Conservation (phyloP, 2,888 invertebrate species). For the Nemurella pictetii region DNA sequence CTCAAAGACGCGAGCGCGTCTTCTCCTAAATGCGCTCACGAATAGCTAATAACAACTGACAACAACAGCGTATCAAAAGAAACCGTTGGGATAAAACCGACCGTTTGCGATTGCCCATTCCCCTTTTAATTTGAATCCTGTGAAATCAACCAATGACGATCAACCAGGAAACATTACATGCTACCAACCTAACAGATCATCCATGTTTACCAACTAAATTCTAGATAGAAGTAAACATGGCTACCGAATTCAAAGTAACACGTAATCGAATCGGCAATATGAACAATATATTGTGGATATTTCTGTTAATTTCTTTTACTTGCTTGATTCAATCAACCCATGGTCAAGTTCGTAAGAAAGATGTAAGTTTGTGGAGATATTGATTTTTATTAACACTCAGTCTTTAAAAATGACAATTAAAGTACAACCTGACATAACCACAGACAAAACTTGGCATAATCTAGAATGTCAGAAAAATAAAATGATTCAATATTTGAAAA, state of each 20-base stretch:
- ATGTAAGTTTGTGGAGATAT: conserved; percentile 38
- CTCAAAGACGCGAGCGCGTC: no score
- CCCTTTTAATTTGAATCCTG: neutral
- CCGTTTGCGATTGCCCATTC: neutral
- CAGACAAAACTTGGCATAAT: no score
- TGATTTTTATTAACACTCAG: neutral
- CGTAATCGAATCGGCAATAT: conserved; percentile 36
- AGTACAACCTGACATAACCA: no score
- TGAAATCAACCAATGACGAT: neutral
- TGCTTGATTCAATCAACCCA: conserved; percentile 26
- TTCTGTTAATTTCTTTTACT: conserved; percentile 36
- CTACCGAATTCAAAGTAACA: conserved; percentile 25
- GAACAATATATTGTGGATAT: conserved; percentile 41
- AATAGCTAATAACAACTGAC: no score
- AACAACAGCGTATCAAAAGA: neutral
- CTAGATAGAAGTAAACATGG: neutral
- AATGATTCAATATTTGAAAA: no score
- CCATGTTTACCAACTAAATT: neutral
- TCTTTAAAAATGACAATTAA: no score
- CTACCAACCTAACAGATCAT: neutral
- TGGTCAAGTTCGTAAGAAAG: conserved; percentile 42
- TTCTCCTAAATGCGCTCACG: no score
- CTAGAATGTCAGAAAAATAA: no score
- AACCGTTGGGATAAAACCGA: neutral
- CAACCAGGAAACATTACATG: neutral